Percentiles rank a stretch among this genome's conserved stretches.
phyloP scores from a whole-genome alignment of 1,140 invertebrate genomes.

The Aphelenchoides fujianensis region DNA sequence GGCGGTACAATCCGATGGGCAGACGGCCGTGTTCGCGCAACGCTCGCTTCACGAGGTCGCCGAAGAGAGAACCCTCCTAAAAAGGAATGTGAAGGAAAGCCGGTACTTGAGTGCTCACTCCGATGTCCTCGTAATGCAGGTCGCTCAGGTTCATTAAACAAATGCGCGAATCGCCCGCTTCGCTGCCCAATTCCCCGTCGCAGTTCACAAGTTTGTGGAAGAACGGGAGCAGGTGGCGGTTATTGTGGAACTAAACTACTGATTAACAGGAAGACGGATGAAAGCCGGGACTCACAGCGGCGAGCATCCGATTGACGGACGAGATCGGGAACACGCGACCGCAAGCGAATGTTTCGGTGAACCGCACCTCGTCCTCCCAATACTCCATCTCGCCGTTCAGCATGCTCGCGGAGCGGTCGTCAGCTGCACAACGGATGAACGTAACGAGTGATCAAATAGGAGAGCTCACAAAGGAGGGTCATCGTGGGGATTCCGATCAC shows the following conservation, averaged over 20 bases:
- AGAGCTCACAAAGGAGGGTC: not conserved
- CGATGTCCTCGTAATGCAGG: not conserved
- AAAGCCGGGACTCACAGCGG: not conserved
- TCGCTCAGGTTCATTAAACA: not conserved
- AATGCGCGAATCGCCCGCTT: not conserved
- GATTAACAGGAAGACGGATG: not conserved
- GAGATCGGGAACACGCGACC: not conserved
- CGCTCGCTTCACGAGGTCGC: not conserved
- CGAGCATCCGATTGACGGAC: not conserved
- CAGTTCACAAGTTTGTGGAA: too few species aligned
- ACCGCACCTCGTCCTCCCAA: not conserved
- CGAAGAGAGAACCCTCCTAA: not conserved
- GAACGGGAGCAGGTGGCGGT: not conserved
- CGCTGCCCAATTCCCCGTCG: not conserved
- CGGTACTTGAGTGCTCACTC: not conserved
- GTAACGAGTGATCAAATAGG: not conserved
- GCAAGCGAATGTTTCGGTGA: not conserved
- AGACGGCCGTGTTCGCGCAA: not conserved
- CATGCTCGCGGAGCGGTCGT: not conserved
- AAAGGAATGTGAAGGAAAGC: not conserved
- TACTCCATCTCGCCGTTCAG: too few species aligned
- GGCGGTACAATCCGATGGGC: not conserved
- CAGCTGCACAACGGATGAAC: not conserved
- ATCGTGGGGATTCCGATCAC: not conserved
- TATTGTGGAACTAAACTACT: not conserved